Evolutionary conservation across 2,797 vertebrate species (phyloP).

Genomic region (Sebastes glaucus): DNA sequence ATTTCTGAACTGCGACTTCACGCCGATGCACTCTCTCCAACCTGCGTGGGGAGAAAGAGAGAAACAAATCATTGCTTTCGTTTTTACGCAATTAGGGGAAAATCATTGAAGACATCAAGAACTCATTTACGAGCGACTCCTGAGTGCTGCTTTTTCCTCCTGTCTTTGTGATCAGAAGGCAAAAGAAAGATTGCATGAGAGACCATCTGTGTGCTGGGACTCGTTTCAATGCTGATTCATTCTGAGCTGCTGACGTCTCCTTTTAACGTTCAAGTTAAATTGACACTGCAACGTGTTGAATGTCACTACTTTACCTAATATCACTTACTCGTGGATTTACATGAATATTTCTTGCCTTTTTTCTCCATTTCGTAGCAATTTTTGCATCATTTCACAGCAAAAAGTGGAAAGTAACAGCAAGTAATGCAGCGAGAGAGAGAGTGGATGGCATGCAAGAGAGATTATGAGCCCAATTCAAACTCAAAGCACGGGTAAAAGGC

Average conservation of each 20-base stretch:
- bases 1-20: constrained; percentile 75
- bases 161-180: constrained; percentile 32
- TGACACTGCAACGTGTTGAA: background rate
- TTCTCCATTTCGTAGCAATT: background rate
- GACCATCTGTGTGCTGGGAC: constrained; percentile 8
- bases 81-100: constrained; percentile 21
- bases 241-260: background rate
- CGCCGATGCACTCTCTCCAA: constrained; percentile 80
- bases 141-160: background rate
- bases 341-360: background rate
- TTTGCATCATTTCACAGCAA: background rate
- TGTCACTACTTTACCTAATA: background rate
- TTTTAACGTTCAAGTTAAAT: background rate
- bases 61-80: background rate
- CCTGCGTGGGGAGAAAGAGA: constrained; percentile 58
- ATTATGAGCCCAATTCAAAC: constrained; percentile 22
- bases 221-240: constrained; percentile 20
- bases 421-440: background rate
- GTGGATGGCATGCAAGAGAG: constrained; percentile 1
- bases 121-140: constrained; percentile 32
- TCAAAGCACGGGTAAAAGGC: background rate
- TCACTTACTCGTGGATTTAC: background rate
- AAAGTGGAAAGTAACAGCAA: constrained; percentile 11
- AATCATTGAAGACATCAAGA: constrained; percentile 42
- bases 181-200: background rate